A percentile compares a stretch with the other conserved stretches of the same genome.
Conservation (phyloP, 2,797 vertebrate genomes). For the Prunella strophiata region DNA sequence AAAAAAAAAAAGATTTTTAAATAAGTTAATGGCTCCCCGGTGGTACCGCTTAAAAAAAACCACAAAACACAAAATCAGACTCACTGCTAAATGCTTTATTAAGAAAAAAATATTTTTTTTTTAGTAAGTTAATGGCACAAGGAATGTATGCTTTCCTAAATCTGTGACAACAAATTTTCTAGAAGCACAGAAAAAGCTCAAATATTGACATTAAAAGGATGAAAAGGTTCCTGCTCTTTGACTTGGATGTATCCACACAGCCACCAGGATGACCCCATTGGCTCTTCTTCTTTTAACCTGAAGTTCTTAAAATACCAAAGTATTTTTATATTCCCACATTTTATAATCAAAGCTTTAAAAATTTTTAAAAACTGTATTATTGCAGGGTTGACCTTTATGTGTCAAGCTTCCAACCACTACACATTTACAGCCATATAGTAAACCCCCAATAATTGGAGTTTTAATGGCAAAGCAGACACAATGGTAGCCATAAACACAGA, state of each 20-base stretch:
- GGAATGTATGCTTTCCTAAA: background rate
- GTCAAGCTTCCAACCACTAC: constrained; percentile 10
- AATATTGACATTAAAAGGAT: background rate
- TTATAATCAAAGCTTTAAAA: constrained; percentile 7
- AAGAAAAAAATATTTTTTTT: too few species aligned
- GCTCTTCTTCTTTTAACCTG: background rate
- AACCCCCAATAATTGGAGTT: constrained; percentile 25
- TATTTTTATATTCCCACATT: background rate
- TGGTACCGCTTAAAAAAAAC: constrained; percentile 80
- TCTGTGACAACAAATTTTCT: background rate
- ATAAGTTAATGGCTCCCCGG: constrained; percentile 81
- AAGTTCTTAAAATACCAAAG: background rate
- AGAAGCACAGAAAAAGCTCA: background rate
- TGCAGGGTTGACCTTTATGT: background rate
- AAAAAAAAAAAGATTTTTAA: background rate
- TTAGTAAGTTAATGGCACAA: background rate
- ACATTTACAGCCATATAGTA: background rate
- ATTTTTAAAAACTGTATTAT: background rate
- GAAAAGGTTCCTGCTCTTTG: background rate
- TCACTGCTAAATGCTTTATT: background rate
- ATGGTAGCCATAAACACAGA: constrained; percentile 42
- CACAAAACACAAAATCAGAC: background rate
- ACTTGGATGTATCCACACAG: background rate
- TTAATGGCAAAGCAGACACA: constrained; percentile 53
- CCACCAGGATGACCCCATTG: background rate